Base-by-base conservation (phyloP, 2,888 invertebrate genomes). In the Eilema caniola region DNA sequence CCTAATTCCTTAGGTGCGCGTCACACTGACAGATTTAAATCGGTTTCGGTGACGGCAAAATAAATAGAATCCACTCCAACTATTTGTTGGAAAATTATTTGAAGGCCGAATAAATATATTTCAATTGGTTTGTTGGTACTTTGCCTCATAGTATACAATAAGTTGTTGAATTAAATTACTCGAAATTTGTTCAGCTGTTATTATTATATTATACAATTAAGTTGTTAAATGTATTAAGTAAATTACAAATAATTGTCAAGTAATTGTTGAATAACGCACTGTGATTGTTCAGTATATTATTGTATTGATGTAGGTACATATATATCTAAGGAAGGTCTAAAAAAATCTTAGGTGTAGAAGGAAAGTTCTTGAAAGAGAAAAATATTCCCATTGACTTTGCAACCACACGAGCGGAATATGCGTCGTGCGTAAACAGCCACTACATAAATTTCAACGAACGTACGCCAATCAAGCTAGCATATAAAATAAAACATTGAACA, bases 1-100 rank as follows among this genome's bases (percentile, higher is more conserved):
- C 82, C 84, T 83, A 85, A 84, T 87, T 85, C 82, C 76, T 82
- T 77, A 80, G 74, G 75, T 65, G 70, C 63, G 75, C 3, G 72
- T 63, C 70, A 78, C 74, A 81, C 72, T 72, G 65, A 65, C 41
- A 37, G 25, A 24, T 28, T 47, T 16, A 5, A 41, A 31, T 69
- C 23, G 53, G 25, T 12, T 53, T 53, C 47, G 4, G n/a, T 47
- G 28, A 64, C 53, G 25, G 12, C 14, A 24, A 59, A 59, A 59
- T 25, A 37, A 63, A 63, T 37, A 62, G 33, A 3, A 25, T n/a
- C n/a, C n/a, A 53, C 53, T 8, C 20, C 53, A 53, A n/a, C 53
- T 53, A 53, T 53, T 53, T 53, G 20, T 47, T 47, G 20, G 12
- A 7, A 7, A 7, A 20, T 20, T 47, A n/a, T 53, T 53, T 53